phyloP scores from a whole-genome alignment of 2,797 vertebrate genomes.

The Fistularia commersonii region DNA sequence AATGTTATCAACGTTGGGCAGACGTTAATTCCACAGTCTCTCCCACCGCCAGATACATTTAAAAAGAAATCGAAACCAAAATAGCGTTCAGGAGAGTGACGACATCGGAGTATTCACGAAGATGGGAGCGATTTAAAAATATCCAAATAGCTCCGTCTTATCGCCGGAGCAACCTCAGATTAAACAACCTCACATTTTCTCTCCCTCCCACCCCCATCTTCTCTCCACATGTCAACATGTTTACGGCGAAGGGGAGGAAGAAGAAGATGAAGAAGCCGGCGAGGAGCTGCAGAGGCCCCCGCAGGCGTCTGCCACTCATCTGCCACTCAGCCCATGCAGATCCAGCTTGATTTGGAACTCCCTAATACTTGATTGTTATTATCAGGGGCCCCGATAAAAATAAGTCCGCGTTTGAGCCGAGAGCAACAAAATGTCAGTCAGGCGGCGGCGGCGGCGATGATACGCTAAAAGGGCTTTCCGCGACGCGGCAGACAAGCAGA shows the following conservation, averaged over 20 bases:
- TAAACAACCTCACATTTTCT: conserved; percentile 13
- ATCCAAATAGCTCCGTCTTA: conserved; percentile 14
- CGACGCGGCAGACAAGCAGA: conserved; percentile 53
- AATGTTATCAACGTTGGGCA: too few relatives aligned
- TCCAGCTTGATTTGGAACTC: conserved; percentile 60
- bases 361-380: conserved; percentile 62
- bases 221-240: conserved; percentile 33
- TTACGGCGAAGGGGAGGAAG: conserved; percentile 23
- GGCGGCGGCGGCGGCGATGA: conserved; percentile 37
- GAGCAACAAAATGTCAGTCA: conserved; percentile 62
- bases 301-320: conserved; percentile 55
- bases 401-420: conserved; percentile 49
- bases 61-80: too few relatives aligned
- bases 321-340: conserved; percentile 55
- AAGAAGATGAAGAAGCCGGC: conserved; percentile 31
- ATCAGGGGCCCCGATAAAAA: conserved; percentile 61
- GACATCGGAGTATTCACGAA: conserved; percentile 13
- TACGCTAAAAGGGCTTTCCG: conserved; percentile 58
- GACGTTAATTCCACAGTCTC: too few relatives aligned
- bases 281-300: conserved; percentile 30
- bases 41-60: too few relatives aligned
- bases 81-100: conserved; percentile 17
- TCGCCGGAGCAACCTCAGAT: conserved; percentile 11
- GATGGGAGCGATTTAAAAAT: conserved; percentile 18
- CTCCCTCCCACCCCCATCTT: conserved; percentile 7